Evolutionary conservation across 1,140 invertebrate species (phyloP), one percentile per base, ranked within the genome.

Genomic region (Yoshiicerus persimilis): DNA sequence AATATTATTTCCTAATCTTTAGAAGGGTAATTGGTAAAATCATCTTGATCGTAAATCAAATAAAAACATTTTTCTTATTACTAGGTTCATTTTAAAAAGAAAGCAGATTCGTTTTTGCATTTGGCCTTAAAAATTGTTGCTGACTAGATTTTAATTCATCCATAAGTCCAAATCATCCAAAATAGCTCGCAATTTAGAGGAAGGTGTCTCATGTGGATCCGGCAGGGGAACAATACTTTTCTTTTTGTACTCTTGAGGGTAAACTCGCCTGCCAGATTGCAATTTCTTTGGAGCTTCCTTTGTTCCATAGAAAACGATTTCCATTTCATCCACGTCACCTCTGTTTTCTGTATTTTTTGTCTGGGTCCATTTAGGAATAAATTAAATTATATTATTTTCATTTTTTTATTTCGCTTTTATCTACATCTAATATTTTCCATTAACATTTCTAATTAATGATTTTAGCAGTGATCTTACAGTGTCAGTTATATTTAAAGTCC

Each of bases 291-390:
- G 96, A 83, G 93, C 93, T 75, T 94, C 92, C 89, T 93, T 93
- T 0, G 96, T 96, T 30, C 96, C 96, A 91, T 96, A 95, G 3
- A 97, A 90, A 64, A 95, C 93, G 64, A 96, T 91, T 30, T 91
- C 93, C 1, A 95, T 92, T 75, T 80, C 75, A 80, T 32, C 75
- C 32, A 80, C 32, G 20, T 20, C 0, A 5, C 93, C 91, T 38
- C 93, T 93, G 9, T 96, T 92, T 41, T 91, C 91, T 16, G 96
- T 96, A 25, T 89, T 90, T 89, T 95, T 95, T 11, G 88, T 89
- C 89, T 92, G 91, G 6, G 93, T 41, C 23, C 66, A 38, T 23
- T 36, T 10, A 23, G 66, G 30, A 39, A 25, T 39, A 34, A n/a
- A 41, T 32, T 75, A 25, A 32, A 32, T 75, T n/a, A n/a, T n/a